Evolutionary conservation across 1,140 invertebrate species (phyloP).

Genomic region (Metopolophium dirhodum): DNA sequence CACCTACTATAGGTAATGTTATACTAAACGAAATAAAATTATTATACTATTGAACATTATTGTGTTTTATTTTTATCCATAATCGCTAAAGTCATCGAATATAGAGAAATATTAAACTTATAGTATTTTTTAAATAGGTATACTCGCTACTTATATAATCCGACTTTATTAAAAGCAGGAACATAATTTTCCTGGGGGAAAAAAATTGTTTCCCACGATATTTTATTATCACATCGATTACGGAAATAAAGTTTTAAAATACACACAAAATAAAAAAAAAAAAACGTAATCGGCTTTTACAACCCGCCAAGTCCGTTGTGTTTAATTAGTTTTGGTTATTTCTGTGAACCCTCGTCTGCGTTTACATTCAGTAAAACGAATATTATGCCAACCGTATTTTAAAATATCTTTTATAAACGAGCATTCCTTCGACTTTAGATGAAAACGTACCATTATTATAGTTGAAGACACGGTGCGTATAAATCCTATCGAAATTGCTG

Average conservation of each 20-base stretch:
- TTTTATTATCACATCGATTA: not conserved
- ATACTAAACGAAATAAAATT: not conserved
- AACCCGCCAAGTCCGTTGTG: not conserved
- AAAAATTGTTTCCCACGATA: not conserved
- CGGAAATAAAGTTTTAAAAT: not conserved
- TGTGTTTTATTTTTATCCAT: not conserved
- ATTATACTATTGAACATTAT: not conserved
- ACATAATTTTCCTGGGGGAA: not conserved
- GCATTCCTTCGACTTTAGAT: not conserved
- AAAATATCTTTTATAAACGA: not conserved
- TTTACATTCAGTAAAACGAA: not conserved
- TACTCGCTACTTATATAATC: not conserved
- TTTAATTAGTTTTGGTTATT: constrained; percentile 11
- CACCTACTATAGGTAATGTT: not conserved
- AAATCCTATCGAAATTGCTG: not conserved
- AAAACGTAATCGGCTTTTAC: not conserved
- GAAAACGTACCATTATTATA: not conserved
- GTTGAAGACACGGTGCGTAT: not conserved
- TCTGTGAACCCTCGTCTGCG: not conserved
- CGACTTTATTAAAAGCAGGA: not conserved
- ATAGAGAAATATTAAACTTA: not conserved
- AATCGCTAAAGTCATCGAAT: not conserved
- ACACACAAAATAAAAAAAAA: not conserved
- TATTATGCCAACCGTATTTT: not conserved
- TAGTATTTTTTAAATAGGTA: not conserved